Conservation (phyloP, 1,140 invertebrate genomes). For the Microplitis mediator region DNA sequence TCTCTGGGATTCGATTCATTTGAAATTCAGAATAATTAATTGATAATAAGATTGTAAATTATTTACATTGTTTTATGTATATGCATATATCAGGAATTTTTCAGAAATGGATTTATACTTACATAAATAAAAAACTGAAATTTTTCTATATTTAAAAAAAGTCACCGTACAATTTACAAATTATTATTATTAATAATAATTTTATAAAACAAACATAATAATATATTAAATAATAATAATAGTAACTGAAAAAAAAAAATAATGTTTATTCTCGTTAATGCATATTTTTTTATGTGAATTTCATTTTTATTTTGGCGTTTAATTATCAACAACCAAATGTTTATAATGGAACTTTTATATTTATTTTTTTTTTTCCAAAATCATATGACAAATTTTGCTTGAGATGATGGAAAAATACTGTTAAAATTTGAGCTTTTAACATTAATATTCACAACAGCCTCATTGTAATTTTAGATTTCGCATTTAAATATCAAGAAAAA, state of each 20-base stretch:
- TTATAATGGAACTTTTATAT: no score
- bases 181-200: no score
- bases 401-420: no score
- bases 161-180: conserved; percentile 46
- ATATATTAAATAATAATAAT: conserved; percentile 12
- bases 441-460: no score
- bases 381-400: no score
- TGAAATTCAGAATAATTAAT: neutral
- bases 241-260: conserved; percentile 19
- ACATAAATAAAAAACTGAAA: neutral
- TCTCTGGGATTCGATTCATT: conserved; percentile 37
- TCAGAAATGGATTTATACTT: neutral
- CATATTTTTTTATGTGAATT: neutral
- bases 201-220: no score
- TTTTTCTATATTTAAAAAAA: conserved; percentile 21
- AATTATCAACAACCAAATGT: no score
- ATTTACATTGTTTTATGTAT: neutral
- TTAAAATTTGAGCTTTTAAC: no score
- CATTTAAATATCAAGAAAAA: no score
- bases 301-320: no score
- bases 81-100: neutral
- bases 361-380: no score
- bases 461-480: no score
- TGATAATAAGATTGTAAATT: neutral
- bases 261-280: neutral